Percentiles rank a stretch among this genome's conserved stretches.
phyloP scores from a whole-genome alignment of 35 echinoderm and acorn worm genomes.

The Lytechinus variegatus region DNA sequence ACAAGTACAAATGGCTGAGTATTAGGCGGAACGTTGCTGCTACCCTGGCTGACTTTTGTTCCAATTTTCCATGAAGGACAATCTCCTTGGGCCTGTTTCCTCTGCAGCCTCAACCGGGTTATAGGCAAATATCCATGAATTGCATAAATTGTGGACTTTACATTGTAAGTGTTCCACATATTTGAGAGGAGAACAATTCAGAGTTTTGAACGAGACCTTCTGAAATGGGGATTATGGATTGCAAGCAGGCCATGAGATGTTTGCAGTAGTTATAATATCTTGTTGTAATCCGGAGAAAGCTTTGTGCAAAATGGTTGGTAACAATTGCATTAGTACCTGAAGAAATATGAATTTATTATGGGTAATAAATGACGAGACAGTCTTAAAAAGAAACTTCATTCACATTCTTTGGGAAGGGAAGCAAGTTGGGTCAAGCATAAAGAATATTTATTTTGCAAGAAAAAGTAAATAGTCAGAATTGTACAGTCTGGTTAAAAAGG shows the following conservation, averaged over 20 bases:
- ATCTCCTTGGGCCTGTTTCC: background rate
- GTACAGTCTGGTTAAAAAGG: background rate
- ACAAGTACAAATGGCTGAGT: background rate
- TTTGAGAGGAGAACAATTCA: background rate
- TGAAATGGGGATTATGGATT: slow-evolving; percentile 37
- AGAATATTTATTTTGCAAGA: background rate
- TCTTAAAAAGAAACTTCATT: background rate
- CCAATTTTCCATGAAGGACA: background rate
- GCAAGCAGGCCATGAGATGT: background rate
- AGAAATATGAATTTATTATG: background rate
- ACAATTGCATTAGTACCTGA: background rate
- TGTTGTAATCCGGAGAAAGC: background rate
- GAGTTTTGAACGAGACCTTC: background rate
- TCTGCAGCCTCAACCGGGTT: background rate
- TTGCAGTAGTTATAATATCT: slow-evolving; percentile 36
- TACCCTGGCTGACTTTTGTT: background rate
- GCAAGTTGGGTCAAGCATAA: background rate
- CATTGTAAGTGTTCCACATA: background rate
- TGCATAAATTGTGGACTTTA: slow-evolving; percentile 3
- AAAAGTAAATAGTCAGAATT: background rate
- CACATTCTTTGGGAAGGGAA: background rate
- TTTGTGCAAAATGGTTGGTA: background rate
- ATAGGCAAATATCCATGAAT: slow-evolving; percentile 13
- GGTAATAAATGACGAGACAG: background rate
- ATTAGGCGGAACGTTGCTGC: background rate